Percentiles rank a stretch among this genome's conserved stretches.
phyloP scores from a whole-genome alignment of 2,797 vertebrate genomes.

The Lateolabrax maculatus region DNA sequence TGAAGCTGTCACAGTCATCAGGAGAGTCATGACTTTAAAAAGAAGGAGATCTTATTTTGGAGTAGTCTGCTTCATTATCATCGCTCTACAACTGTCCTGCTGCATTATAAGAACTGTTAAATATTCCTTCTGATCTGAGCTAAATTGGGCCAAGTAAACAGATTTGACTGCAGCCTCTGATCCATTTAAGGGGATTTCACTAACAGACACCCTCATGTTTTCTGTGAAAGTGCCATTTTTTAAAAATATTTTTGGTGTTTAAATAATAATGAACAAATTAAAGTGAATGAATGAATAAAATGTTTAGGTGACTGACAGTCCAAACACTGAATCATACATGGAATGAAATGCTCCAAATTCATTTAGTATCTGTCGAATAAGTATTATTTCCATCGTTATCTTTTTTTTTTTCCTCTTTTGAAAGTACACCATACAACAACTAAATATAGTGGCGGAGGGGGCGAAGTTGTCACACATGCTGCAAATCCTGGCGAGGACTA shows the following conservation, averaged over 20 bases:
- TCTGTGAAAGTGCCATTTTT: neutral
- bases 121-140: conserved; percentile 40
- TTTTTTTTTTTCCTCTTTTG: conserved; percentile 19
- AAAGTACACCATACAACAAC: conserved; percentile 2
- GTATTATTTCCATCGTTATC: neutral
- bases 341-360: neutral
- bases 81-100: conserved; percentile 6
- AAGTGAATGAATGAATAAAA: neutral
- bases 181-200: conserved; percentile 26
- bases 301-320: neutral
- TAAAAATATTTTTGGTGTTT: neutral
- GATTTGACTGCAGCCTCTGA: conserved; percentile 26
- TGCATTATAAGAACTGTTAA: conserved; percentile 6
- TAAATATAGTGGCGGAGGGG: conserved; percentile 38
- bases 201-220: neutral
- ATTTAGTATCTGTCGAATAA: neutral
- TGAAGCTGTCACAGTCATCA: neutral
- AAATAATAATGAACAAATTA: conserved; percentile 2
- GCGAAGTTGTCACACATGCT: conserved; percentile 40
- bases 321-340: too few relatives aligned
- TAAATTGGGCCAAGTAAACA: conserved; percentile 47
- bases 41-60: neutral
- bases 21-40: neutral
- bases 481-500: conserved; percentile 19
- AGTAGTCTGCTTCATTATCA: conserved; percentile 12